A percentile compares a stretch with the other conserved stretches of the same genome.
Evolutionary conservation across 2,888 invertebrate species (phyloP).

Genomic region (Lasioglossum leucozonium): DNA sequence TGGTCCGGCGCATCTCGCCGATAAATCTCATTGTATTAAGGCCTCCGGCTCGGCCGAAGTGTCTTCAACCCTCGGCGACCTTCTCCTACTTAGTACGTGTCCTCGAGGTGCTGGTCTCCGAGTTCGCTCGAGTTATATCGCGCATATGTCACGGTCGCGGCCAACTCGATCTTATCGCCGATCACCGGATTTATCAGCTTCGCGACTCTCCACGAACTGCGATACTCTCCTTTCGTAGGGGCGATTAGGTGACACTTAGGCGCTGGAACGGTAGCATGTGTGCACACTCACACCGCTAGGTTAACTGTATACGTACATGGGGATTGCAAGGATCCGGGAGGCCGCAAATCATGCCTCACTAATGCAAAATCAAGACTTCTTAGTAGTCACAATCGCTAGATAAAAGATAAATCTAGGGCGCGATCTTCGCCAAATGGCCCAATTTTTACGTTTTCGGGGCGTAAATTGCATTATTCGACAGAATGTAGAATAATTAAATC

Average conservation of each 20-base stretch:
- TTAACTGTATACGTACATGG: too few relatives aligned
- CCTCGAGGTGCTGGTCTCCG: background rate
- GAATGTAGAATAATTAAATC: too few relatives aligned
- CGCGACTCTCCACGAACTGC: background rate
- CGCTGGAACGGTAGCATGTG: too few relatives aligned
- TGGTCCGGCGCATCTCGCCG: slow-evolving; percentile 66
- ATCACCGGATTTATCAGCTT: slow-evolving; percentile 19
- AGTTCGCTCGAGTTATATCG: slow-evolving; percentile 35
- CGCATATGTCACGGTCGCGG: slow-evolving; percentile 11
- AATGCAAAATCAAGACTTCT: too few relatives aligned
- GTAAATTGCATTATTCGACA: too few relatives aligned
- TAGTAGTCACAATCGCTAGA: too few relatives aligned
- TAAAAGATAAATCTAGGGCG: too few relatives aligned
- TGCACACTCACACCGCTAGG: too few relatives aligned
- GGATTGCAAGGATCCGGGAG: too few relatives aligned
- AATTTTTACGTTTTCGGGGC: too few relatives aligned
- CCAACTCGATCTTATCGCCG: background rate
- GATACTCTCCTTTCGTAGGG: background rate
- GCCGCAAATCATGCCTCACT: too few relatives aligned
- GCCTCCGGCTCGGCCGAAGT: slow-evolving; percentile 37
- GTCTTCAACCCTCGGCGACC: slow-evolving; percentile 27
- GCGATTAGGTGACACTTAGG: background rate
- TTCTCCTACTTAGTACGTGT: slow-evolving; percentile 12
- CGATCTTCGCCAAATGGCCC: too few relatives aligned
- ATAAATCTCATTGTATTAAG: slow-evolving; percentile 72